A percentile compares a stretch with the other conserved stretches of the same genome.
Conservation (phyloP, 1,140 invertebrate genomes). For the Pararge aegeria region DNA sequence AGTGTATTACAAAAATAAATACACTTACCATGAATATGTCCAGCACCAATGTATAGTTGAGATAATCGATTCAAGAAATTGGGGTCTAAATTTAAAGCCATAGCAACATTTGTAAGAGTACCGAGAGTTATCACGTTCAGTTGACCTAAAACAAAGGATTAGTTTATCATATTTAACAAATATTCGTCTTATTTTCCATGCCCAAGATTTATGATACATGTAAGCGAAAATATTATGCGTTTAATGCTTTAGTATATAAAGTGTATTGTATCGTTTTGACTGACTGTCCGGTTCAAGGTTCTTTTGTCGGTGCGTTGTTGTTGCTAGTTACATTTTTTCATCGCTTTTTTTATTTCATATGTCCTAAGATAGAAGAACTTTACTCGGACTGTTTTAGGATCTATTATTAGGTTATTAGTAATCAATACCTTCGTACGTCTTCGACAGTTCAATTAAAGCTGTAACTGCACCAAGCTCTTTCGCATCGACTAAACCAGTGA, state of each 20-base stretch:
- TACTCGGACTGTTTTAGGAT: too few species aligned
- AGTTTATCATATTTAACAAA: background rate
- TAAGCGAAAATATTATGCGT: too few species aligned
- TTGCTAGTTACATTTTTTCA: too few species aligned
- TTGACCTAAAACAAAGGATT: constrained; percentile 35
- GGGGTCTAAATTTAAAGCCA: constrained; percentile 56
- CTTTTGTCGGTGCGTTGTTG: too few species aligned
- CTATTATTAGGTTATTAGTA: background rate
- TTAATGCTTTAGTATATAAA: too few species aligned
- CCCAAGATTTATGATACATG: too few species aligned
- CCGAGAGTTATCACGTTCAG: constrained; percentile 55
- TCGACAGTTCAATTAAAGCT: constrained; percentile 52
- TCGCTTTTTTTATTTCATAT: too few species aligned
- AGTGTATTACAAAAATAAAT: too few species aligned
- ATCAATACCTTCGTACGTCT: constrained; percentile 49
- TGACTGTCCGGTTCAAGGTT: too few species aligned
- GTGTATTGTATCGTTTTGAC: too few species aligned
- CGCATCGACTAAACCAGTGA: constrained; percentile 38
- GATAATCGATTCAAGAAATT: constrained; percentile 47
- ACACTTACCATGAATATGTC: constrained; percentile 58
- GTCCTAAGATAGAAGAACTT: too few species aligned
- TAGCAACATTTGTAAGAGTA: constrained; percentile 56
- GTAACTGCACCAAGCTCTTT: constrained; percentile 40
- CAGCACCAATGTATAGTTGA: constrained; percentile 61
- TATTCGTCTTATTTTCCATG: too few species aligned